These are phyloP conservation scores for Drymodes brunneopygia DNA, from an alignment of 2,113 vertebrate species.

Conservation along the genomic window DNA sequence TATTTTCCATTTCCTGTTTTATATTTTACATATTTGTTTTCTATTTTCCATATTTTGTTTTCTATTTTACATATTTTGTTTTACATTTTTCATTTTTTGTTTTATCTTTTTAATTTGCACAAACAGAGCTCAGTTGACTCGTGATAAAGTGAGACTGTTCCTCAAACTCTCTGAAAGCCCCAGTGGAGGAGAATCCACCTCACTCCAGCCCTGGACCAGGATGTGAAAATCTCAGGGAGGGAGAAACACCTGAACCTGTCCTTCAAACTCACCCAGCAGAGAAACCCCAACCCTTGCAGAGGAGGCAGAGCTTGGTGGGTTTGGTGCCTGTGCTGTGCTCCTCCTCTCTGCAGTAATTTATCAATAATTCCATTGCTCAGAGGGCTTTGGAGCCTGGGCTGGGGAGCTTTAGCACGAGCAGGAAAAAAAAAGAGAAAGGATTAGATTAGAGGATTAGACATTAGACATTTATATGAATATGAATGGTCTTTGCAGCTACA, in stretches of 20 bases:
- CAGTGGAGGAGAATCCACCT: background rate
- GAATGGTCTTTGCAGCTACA: slow-evolving; percentile 57
- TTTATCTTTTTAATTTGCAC: background rate
- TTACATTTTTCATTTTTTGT: rapidly evolving
- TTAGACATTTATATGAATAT: slow-evolving; percentile 59
- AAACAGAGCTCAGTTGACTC: background rate
- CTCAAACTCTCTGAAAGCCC: background rate
- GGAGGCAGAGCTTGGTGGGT: background rate
- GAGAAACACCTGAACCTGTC: background rate
- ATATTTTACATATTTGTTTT: background rate
- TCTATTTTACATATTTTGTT: background rate
- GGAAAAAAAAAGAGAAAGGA: background rate
- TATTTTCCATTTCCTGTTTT: background rate
- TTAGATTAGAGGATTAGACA: slow-evolving; percentile 36
- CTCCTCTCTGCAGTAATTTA: background rate
- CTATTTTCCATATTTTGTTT: no score
- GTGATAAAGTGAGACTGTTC: background rate
- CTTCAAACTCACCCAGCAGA: background rate
- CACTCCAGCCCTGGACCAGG: rapidly evolving
- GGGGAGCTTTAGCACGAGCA: background rate
- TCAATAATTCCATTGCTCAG: slow-evolving; percentile 29
- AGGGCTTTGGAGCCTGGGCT: background rate
- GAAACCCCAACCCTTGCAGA: background rate
- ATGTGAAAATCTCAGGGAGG: background rate
- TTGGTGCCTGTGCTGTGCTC: background rate